Evolutionary conservation across 2,113 vertebrate species (phyloP).

Genomic region (Monopterus albus): DNA sequence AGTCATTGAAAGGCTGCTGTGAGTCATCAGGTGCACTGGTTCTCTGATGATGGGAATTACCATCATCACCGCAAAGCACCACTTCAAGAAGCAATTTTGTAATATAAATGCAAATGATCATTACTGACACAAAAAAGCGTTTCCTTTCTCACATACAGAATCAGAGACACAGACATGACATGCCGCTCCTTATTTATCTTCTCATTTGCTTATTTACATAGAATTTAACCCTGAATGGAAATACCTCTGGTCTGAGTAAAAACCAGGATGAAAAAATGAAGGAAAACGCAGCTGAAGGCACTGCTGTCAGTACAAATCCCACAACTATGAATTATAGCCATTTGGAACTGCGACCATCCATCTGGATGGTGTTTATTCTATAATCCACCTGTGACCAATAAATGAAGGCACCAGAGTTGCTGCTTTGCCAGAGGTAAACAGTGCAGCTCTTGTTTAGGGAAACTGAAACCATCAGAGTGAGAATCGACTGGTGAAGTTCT

Average conservation of each 20-base stretch:
- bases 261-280: slow-evolving; percentile 2
- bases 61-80: slow-evolving; percentile 59
- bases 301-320: slow-evolving; percentile 12
- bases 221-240: slow-evolving; percentile 28
- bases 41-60: slow-evolving; percentile 44
- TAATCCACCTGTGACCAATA: slow-evolving; percentile 59
- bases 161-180: slow-evolving; percentile 45
- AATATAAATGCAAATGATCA: slow-evolving; percentile 77
- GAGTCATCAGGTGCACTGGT: slow-evolving; percentile 65
- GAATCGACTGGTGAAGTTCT: slow-evolving; percentile 32
- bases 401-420: slow-evolving; percentile 26
- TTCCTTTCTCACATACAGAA: slow-evolving; percentile 49
- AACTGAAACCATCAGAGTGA: slow-evolving; percentile 41
- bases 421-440: slow-evolving; percentile 55
- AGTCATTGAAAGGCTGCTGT: slow-evolving; percentile 34
- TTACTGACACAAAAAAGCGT: slow-evolving; percentile 52
- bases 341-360: slow-evolving; percentile 42
- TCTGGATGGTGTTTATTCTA: slow-evolving; percentile 52
- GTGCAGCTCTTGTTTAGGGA: slow-evolving; percentile 39
- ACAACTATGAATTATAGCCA: slow-evolving; percentile 35
- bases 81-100: slow-evolving; percentile 55
- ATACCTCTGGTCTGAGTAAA: neutral
- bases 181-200: slow-evolving; percentile 24
- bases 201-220: slow-evolving; percentile 50
- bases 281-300: neutral